These are phyloP conservation scores for Thaleichthys pacificus DNA, from an alignment of 2,797 vertebrate genomes.

Conservation along the genomic window DNA sequence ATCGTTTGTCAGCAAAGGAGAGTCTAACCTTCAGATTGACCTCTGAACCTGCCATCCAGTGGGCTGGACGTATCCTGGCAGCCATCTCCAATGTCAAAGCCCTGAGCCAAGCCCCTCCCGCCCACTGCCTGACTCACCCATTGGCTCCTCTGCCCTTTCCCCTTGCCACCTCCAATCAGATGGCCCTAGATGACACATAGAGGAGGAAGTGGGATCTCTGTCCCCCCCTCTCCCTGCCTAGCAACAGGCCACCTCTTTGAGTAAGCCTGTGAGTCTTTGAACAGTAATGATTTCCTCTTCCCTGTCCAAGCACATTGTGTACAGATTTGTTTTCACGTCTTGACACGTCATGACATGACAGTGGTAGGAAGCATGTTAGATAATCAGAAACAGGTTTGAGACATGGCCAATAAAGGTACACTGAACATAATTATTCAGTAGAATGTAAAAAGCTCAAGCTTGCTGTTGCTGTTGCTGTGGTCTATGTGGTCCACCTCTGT, in stretches of 20 bases:
- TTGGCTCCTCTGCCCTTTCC: conserved; percentile 67
- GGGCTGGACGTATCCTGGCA: conserved; percentile 78
- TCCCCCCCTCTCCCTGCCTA: conserved; percentile 57
- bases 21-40: conserved; percentile 74
- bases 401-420: conserved; percentile 16
- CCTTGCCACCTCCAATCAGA: conserved; percentile 71
- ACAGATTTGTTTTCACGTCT: conserved; percentile 58
- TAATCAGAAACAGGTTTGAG: conserved; percentile 21
- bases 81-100: conserved; percentile 70
- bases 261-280: conserved; percentile 37
- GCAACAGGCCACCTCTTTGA: conserved; percentile 66
- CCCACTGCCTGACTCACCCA: conserved; percentile 67
- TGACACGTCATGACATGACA: conserved; percentile 54
- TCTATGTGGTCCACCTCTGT: conserved; percentile 38
- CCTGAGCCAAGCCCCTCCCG: conserved; percentile 69
- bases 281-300: conserved; percentile 47
- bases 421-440: conserved; percentile 12
- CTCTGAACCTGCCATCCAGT: conserved; percentile 73
- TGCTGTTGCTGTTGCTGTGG: conserved; percentile 31
- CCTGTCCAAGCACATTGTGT: conserved; percentile 49
- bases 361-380: conserved; percentile 45
- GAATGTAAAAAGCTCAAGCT: background rate
- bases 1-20: conserved; percentile 74
- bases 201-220: conserved; percentile 65
- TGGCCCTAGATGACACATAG: conserved; percentile 74